Evolutionary conservation across 2,888 invertebrate genomes (phyloP).

Genomic region (Cephonodes hylas): DNA sequence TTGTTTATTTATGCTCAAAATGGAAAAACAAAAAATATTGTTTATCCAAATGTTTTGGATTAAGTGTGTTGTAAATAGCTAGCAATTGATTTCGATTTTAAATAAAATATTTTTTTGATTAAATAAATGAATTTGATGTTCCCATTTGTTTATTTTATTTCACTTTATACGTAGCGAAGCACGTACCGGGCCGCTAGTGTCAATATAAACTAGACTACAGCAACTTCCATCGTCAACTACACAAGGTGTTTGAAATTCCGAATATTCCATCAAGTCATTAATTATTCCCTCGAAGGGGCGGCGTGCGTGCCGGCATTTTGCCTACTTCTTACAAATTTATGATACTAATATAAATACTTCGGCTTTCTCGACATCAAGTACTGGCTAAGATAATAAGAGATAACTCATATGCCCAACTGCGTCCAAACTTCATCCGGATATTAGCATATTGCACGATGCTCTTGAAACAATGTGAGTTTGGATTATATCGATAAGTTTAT

Average conservation of each 20-base stretch:
- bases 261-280: slow-evolving; percentile 61
- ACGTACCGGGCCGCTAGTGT: too few species aligned
- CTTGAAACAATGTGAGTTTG: slow-evolving; percentile 2
- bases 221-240: slow-evolving; percentile 38
- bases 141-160: too few species aligned
- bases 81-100: too few species aligned
- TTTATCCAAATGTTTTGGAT: too few species aligned
- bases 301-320: slow-evolving; percentile 48
- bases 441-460: slow-evolving; percentile 3
- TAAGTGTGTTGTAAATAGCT: too few species aligned
- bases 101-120: too few species aligned
- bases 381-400: slow-evolving; percentile 13
- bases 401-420: background rate
- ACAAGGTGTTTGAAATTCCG: slow-evolving; percentile 54
- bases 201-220: slow-evolving; percentile 23
- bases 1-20: too few species aligned
- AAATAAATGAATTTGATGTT: too few species aligned
- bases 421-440: background rate
- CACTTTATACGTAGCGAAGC: too few species aligned
- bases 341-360: slow-evolving; percentile 71
- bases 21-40: too few species aligned
- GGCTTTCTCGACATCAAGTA: slow-evolving; percentile 49
- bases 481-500: slow-evolving; percentile 9
- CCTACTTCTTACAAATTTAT: slow-evolving; percentile 66
- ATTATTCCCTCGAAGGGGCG: slow-evolving; percentile 50